Evolutionary conservation across 2,797 vertebrate genomes (phyloP), one percentile per base, ranked within the genome.

Genomic region (Passerculus sandwichensis): DNA sequence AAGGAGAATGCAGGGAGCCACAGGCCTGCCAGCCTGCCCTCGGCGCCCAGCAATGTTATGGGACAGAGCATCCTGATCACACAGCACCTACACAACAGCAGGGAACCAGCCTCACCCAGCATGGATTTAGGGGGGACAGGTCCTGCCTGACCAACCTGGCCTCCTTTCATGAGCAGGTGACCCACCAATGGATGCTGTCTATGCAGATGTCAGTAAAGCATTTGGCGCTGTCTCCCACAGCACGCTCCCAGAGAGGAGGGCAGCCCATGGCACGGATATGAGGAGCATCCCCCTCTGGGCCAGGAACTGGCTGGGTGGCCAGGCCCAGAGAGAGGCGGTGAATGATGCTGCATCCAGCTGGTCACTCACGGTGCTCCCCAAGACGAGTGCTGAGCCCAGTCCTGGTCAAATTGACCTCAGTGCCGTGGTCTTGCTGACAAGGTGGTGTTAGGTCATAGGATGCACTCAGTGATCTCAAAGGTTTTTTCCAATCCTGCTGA

Each of bases 31-130:
- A 47, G 40, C 29, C 27, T 61, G 64, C 60, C n/a, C 19, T 53
- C 0, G 0, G 54, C 40, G 13, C 29, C 13, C 9, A 21, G n/a
- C 5, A 40, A 20, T 51, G 6, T 45, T 61, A 14, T 17, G 29
- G 40, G 47, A n/a, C 11, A 67, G 27, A 47, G 29, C 13, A 61
- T 29, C n/a, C 32, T n/a, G 6, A 40, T 17, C 19, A 25, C 29
- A 9, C 0, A 0, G 11, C 40, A 53, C 13, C 40, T 47, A n/a
- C 7, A 16, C 1, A 4, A n/a, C n/a, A 22, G 10, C 32, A 19
- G 40, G 47, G 19, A 5, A 29, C 36, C 38, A 67, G 38, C 18
- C 27, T 22, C 27, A 53, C 2, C 15, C 54, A 51, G 18, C n/a
- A 38, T 3, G 17, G 27, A 18, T 45, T 60, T 45, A 60, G 54